Evolutionary conservation across 2,888 invertebrate genomes (phyloP).

Genomic region (Belgica antarctica): DNA sequence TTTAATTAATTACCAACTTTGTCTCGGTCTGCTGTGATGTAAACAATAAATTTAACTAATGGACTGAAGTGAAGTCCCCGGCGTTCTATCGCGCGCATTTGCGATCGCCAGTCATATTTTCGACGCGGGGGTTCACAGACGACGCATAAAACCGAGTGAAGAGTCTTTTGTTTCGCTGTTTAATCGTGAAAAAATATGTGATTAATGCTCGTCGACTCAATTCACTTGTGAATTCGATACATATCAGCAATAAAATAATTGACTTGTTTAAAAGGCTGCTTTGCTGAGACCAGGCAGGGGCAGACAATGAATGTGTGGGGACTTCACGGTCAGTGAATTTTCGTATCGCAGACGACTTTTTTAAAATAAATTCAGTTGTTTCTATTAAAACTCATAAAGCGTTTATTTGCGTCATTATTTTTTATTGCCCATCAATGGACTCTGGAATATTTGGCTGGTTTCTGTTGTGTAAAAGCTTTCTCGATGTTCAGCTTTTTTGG

Average conservation of each 20-base stretch:
- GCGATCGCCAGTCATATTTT: slow-evolving; percentile 27
- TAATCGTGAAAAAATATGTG: slow-evolving; percentile 19
- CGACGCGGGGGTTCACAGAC: slow-evolving; percentile 16
- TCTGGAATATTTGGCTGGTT: background rate
- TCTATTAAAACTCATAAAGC: slow-evolving; percentile 18
- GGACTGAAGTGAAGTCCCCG: slow-evolving; percentile 29
- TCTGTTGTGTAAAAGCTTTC: slow-evolving; percentile 13
- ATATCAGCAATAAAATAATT: slow-evolving; percentile 40
- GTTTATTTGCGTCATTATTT: slow-evolving; percentile 33
- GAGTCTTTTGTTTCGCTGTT: background rate
- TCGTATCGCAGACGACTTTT: background rate
- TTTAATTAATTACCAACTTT: slow-evolving; percentile 29
- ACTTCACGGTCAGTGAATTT: background rate
- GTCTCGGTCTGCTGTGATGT: slow-evolving; percentile 9
- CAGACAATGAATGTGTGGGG: too few relatives aligned
- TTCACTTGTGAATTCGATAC: slow-evolving; percentile 24
- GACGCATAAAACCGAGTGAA: too few relatives aligned
- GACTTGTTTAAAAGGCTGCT: slow-evolving; percentile 26
- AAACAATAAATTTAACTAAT: slow-evolving; percentile 41
- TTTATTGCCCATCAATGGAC: slow-evolving; percentile 23
- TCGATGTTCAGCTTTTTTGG: background rate
- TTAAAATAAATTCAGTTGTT: slow-evolving; percentile 5
- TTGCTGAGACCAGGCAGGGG: background rate
- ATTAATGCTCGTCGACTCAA: slow-evolving; percentile 13
- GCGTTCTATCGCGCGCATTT: too few relatives aligned